Base-by-base conservation (phyloP, 1,140 invertebrate genomes). In the Bombus impatiens region DNA sequence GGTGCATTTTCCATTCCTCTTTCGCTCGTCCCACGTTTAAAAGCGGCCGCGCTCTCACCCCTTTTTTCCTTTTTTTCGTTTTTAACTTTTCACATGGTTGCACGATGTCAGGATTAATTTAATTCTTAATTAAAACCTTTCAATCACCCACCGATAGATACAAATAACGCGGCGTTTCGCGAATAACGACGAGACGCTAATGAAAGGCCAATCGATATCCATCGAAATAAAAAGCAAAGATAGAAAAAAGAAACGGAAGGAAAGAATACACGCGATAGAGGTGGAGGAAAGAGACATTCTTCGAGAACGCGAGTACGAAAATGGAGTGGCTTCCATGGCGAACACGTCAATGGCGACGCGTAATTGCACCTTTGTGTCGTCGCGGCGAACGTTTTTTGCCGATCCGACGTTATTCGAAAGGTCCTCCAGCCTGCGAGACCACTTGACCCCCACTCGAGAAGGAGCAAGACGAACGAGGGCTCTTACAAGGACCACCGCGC, bases 381-480 rank as follows among this genome's bases (percentile, higher is more conserved):
- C 77, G 79, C 40, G 77, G 59, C 32, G 62, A 82, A 42, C 70
- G 71, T 83, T 87, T 89, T 90, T 87, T 82, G 89, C 86, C 89
- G 88, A 90, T 87, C 82, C 70, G 89, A 87, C 88, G 81, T 89
- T 90, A 89, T 90, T 90, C 89, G 89, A 90, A 90, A 89, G 86
- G 88, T 87, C 78, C 88, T 87, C 75, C 65, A 72, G 8, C 62
- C 42, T 37, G 59, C 77, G 85, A 87, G 86, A 87, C 86, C 89
- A 89, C 89, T 90, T 82, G 86, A 76, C 76, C 89, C 74, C 85
- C 67, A 68, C 74, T 53, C 71, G 82, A 78, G 82, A 40, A 87
- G 72, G 65, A 65, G 88, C 57, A 89, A 89, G 89, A 89, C 77
- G 88, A 79, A 87, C 76, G 80, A 59, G 76, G 84, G 80, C 71